Base-by-base conservation (phyloP, 2,888 invertebrate species). In the Mycalesis mineus region DNA sequence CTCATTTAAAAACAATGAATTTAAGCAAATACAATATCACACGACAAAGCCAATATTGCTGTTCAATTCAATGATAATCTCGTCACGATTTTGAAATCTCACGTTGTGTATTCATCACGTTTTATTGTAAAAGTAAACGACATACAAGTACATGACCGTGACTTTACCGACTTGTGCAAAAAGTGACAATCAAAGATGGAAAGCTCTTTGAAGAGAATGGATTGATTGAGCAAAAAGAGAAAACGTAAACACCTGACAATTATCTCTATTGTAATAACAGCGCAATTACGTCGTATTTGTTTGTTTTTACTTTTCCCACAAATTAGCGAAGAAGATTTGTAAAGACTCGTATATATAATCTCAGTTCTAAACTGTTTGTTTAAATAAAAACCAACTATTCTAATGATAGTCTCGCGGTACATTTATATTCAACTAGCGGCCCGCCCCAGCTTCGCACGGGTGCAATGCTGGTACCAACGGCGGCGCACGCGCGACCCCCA, bases 401-500 rank as follows among this genome's bases (percentile, higher is more conserved):
- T 62, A 59, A 64, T 55, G 55, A 61, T 61, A 54, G 60, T 56
- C 50, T 47, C 56, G 58, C 58, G 56, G 53, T 39, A 60, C 64
- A 62, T 63, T 61, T 49, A 58, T 52, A 40, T 41, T 58, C 61
- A 61, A n/a, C n/a, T n/a, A n/a, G n/a, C n/a, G n/a, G n/a, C n/a
- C n/a, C n/a, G n/a, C n/a, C n/a, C n/a, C n/a, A n/a, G n/a, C n/a
- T n/a, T n/a, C n/a, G n/a, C n/a, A n/a, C n/a, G n/a, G n/a, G n/a
- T n/a, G n/a, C n/a, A n/a, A n/a, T n/a, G n/a, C n/a, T n/a, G n/a
- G n/a, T n/a, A n/a, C n/a, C n/a, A n/a, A n/a, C n/a, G n/a, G n/a
- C n/a, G n/a, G n/a, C n/a, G n/a, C n/a, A n/a, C n/a, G n/a, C n/a
- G n/a, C n/a, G n/a, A n/a, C n/a, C n/a, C n/a, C n/a, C n/a, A n/a